Conservation (phyloP, 2,113 vertebrate species). For the Pseudorhombus dupliciocellatus region DNA sequence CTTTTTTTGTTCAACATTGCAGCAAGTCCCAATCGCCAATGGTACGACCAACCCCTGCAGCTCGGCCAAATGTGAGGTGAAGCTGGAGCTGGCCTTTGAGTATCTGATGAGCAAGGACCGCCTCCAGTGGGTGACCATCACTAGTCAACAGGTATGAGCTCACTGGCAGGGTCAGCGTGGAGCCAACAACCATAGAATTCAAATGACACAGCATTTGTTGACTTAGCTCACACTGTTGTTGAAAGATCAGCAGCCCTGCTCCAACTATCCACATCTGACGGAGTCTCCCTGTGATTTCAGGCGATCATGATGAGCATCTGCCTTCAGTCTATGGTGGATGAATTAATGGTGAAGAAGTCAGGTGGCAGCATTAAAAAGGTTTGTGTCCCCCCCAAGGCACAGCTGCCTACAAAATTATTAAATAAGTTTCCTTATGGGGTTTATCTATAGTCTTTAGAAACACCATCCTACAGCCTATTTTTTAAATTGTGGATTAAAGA, state of each 20-base stretch:
- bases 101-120: slow-evolving; percentile 99
- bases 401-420: no score
- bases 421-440: no score
- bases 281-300: slow-evolving; percentile 70
- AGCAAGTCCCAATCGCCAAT: slow-evolving; percentile 89
- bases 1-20: slow-evolving; percentile 13
- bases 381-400: background rate
- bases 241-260: no score
- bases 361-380: slow-evolving; percentile 98
- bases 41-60: slow-evolving; percentile 86
- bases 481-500: no score
- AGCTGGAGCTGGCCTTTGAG: slow-evolving; percentile 96
- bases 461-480: no score
- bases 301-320: slow-evolving; percentile 99
- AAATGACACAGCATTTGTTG: background rate
- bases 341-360: slow-evolving; percentile 98
- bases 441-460: no score
- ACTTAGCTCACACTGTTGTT: background rate
- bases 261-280: no score
- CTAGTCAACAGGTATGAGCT: slow-evolving; percentile 90
- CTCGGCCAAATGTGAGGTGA: slow-evolving; percentile 89
- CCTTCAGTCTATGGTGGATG: slow-evolving; percentile 98
- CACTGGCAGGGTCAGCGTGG: background rate
- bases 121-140: slow-evolving; percentile 99
- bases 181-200: background rate